A percentile compares a stretch with the other conserved stretches of the same genome.
These are phyloP conservation scores for Drosophila greeni DNA, from an alignment of 2,888 invertebrate species.

Conservation along the genomic window DNA sequence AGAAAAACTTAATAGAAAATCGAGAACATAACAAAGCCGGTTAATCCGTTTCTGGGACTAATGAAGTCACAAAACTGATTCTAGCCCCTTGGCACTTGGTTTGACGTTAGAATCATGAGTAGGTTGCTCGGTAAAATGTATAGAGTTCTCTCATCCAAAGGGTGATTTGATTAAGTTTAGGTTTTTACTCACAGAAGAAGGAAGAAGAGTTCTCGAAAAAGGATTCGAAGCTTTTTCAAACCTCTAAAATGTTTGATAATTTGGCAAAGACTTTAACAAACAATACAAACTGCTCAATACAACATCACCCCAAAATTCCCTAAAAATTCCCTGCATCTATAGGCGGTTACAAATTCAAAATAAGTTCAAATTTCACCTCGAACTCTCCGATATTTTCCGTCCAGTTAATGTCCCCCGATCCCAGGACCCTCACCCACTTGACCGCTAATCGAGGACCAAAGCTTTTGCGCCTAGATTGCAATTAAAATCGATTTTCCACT, in stretches of 20 bases:
- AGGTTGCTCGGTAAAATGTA: not conserved
- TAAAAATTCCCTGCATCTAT: no score
- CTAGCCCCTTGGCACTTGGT: not conserved
- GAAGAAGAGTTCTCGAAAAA: no score
- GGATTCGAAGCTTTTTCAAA: no score
- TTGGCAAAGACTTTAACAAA: no score
- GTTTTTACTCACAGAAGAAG: no score
- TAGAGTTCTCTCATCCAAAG: no score
- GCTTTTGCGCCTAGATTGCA: conserved; percentile 60
- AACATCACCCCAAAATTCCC: no score
- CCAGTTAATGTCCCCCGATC: conserved; percentile 17
- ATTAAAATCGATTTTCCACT: conserved; percentile 72
- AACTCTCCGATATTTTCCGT: conserved; percentile 16
- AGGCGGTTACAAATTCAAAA: not conserved
- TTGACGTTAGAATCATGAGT: conserved; percentile 16
- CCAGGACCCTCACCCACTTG: conserved; percentile 22
- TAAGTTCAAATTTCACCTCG: not conserved
- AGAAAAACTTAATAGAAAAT: not conserved
- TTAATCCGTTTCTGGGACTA: not conserved
- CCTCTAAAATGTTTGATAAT: no score
- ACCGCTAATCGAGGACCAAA: conserved; percentile 46
- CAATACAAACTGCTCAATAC: no score
- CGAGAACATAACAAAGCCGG: not conserved
- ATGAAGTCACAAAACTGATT: not conserved
- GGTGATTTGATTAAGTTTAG: no score